Base-by-base conservation (phyloP, 2,113 vertebrate species). In the Ibidorhyncha struthersii region DNA sequence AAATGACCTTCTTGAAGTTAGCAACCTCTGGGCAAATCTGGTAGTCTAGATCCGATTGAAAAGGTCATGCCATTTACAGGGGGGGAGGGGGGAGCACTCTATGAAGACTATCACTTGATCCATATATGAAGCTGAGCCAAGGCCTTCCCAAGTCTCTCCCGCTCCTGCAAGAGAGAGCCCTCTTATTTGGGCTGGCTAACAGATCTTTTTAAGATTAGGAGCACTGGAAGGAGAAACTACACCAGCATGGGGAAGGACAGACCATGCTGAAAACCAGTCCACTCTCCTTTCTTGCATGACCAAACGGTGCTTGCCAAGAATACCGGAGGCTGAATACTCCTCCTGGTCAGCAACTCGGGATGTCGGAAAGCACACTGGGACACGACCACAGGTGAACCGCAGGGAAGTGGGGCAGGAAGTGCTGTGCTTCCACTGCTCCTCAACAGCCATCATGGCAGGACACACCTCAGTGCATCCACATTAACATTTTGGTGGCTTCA, bases 291-390 rank as follows among this genome's bases (percentile, higher is more conserved):
- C 47, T 17, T 55, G 17, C 29, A 10, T 10, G 47, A 67, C 32
- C 4, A 4, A 45, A 45, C 0, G 20, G 32, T 36, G 47, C 71
- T 86, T 34, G 47, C 21, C 41, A 40, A 56, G 40, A 45, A 49
- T 52, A 27, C 0, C 0, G 56, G 40, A 43, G 3, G 26, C 15
- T 8, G 15, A 34, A 43, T 50, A 17, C 16, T 69, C 34, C 27
- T 41, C 43, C 10, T 0, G 1, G 47, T 14, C 53, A 50, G 53
- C 1, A 2, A 36, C 20, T 27, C 0, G 0, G 59, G 56, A 56
- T 45, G 58, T 32, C 0, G 2, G 47, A 65, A 50, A 86, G 56
- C 12, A 41, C 56, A 32, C 34, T 27, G 7, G 52, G 71, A 7
- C 9, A n/a, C 19, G 32, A 45, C 43, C 43, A 34, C 0, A 0